Percentiles rank a stretch among this genome's conserved stretches.
Evolutionary conservation across 2,797 vertebrate species (phyloP).

Genomic region (Pseudochirops corinnae): DNA sequence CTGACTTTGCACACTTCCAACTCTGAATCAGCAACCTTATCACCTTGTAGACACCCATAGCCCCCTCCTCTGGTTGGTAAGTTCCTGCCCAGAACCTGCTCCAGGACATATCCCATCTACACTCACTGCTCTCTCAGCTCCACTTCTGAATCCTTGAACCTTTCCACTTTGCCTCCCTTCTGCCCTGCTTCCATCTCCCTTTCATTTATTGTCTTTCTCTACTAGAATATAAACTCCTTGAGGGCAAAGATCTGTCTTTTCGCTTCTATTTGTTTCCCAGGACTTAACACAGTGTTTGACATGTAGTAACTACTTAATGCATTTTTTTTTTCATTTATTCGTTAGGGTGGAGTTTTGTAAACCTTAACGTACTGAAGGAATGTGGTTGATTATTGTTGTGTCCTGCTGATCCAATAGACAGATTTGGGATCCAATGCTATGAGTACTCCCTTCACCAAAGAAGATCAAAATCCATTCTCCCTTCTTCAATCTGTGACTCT

Average conservation of each 20-base stretch:
- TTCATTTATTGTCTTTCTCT: background rate
- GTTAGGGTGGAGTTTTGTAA: background rate
- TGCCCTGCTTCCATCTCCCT: background rate
- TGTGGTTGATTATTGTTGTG: background rate
- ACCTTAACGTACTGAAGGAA: background rate
- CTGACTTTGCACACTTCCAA: background rate
- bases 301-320: background rate
- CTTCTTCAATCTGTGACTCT: background rate
- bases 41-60: background rate
- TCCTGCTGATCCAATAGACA: background rate
- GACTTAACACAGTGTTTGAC: background rate
- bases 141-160: background rate
- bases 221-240: background rate
- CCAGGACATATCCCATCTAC: background rate
- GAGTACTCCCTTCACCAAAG: background rate
- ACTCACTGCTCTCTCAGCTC: background rate
- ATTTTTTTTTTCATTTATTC: background rate
- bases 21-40: background rate
- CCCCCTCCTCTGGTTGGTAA: background rate
- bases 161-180: background rate
- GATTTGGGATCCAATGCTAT: background rate
- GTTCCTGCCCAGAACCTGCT: too few species aligned
- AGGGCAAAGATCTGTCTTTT: background rate
- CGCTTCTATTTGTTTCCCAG: background rate
- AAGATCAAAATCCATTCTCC: background rate